These are phyloP conservation scores for Physocephala rufipes DNA, from an alignment of 2,888 invertebrate genomes.

Conservation along the genomic window DNA sequence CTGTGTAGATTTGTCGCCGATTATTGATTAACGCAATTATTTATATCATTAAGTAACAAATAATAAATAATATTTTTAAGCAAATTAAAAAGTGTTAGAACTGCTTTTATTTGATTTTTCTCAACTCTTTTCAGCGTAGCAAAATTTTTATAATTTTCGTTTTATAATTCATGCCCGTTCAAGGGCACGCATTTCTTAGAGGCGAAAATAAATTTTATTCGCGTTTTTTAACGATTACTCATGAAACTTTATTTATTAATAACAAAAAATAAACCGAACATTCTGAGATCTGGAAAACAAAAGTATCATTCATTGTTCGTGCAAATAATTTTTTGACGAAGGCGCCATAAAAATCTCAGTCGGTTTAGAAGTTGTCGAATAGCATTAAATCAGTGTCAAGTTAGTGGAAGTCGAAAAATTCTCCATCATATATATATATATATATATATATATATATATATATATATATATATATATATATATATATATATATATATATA, in stretches of 20 bases:
- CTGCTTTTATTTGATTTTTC: conserved; percentile 10
- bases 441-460: too few species aligned
- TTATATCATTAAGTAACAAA: background rate
- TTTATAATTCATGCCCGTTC: too few species aligned
- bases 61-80: conserved; percentile 25
- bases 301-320: too few species aligned
- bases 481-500: too few species aligned
- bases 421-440: background rate
- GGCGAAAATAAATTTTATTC: background rate
- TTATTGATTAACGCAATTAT: background rate
- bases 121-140: background rate
- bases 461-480: background rate
- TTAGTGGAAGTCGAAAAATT: conserved; percentile 5
- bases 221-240: conserved; percentile 24
- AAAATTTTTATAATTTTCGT: background rate
- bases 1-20: background rate
- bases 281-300: too few species aligned
- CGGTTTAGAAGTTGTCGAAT: too few species aligned
- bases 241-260: conserved; percentile 9
- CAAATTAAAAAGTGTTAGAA: background rate
- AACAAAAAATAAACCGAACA: background rate
- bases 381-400: conserved; percentile 14
- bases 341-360: too few species aligned
- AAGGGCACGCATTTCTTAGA: too few species aligned
- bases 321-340: too few species aligned